phyloP scores from a whole-genome alignment of 2,113 vertebrate species.

The Tetrao urogallus region DNA sequence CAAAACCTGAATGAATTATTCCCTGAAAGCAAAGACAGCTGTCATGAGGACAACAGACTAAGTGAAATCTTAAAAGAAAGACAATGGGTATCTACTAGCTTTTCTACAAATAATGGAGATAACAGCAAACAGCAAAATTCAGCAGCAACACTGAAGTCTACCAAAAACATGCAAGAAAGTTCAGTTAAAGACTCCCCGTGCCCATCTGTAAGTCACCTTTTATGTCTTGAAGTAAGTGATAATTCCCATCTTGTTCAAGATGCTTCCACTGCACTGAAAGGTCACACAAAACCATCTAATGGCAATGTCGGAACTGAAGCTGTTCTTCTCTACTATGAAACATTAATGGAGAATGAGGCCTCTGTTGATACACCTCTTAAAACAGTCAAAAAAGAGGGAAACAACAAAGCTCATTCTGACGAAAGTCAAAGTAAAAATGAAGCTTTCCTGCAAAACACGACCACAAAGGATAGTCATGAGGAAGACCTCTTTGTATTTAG shows the following conservation, averaged over 20 bases:
- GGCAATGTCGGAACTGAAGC: not conserved
- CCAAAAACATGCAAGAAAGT: not conserved
- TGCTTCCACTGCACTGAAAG: not conserved
- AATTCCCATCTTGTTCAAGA: not conserved
- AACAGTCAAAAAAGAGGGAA: not conserved
- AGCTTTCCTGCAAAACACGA: not conserved
- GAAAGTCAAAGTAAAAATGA: not conserved
- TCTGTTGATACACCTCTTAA: not conserved
- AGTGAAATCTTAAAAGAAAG: constrained; percentile 51
- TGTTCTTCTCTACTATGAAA: constrained; percentile 61
- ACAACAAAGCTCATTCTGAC: not conserved
- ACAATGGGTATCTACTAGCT: constrained; percentile 55
- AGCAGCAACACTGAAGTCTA: not conserved
- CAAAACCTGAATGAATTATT: constrained; percentile 23
- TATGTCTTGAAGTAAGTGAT: not conserved
- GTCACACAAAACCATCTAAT: not conserved
- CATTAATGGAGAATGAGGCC: constrained; percentile 20
- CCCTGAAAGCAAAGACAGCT: not conserved
- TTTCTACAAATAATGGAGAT: constrained; percentile 26
- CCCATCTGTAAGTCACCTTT: not conserved
- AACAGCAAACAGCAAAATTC: not conserved
- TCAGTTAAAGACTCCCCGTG: not conserved
- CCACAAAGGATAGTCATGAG: not conserved
- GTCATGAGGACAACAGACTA: constrained; percentile 2
- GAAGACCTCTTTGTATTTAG: not conserved